A percentile compares a stretch with the other conserved stretches of the same genome.
Conservation (phyloP, 2,888 invertebrate genomes). For the Eristalis intricaria region DNA sequence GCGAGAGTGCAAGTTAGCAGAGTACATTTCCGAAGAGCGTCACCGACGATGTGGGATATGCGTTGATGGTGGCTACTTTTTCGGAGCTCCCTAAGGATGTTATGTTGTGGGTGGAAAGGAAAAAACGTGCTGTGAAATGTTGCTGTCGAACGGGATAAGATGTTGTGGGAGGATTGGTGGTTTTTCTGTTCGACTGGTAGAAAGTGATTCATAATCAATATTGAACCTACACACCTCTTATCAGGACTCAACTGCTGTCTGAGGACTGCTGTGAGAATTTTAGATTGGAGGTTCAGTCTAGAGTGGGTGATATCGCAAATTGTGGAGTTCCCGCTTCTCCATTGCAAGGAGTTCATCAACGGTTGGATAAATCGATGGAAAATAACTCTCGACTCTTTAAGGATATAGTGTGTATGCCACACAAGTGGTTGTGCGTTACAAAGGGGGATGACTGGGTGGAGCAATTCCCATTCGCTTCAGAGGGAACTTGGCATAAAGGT, state of each 20-base stretch:
- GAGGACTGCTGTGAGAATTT: not conserved
- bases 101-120: not conserved
- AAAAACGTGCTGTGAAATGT: not conserved
- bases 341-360: no score
- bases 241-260: not conserved
- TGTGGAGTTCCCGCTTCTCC: not conserved
- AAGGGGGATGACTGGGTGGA: no score
- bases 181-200: conserved; percentile 60
- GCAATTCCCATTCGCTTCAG: no score
- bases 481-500: no score
- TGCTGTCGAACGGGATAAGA: not conserved
- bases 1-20: conserved; percentile 44
- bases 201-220: conserved; percentile 59
- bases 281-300: not conserved
- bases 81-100: not conserved
- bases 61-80: not conserved
- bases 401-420: no score
- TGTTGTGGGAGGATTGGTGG: not conserved
- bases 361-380: no score
- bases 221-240: conserved; percentile 13
- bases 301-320: not conserved
- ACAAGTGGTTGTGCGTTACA: no score
- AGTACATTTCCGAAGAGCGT: not conserved
- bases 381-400: no score
- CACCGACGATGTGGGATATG: not conserved